Percentiles rank a stretch among this genome's conserved stretches.
These are phyloP conservation scores for Chaetoderma sp. DNA, from an alignment of 2,888 invertebrate genomes.

Conservation along the genomic window DNA sequence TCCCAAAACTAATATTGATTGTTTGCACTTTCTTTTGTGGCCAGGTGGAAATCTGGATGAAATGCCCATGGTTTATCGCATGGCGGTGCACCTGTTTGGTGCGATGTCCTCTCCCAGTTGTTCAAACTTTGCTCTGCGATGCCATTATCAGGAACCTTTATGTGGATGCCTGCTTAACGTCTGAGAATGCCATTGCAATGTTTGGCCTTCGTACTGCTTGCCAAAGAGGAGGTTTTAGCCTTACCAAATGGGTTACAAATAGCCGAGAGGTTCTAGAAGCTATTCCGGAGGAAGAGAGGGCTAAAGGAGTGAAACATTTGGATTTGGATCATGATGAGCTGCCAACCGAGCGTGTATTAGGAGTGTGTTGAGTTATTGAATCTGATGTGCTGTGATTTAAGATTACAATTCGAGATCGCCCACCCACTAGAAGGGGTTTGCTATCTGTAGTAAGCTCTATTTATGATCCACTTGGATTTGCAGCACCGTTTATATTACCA, in stretches of 20 bases:
- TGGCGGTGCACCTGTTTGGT: conserved; percentile 18
- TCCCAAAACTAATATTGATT: no score
- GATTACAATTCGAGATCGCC: conserved; percentile 1
- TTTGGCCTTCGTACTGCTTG: not conserved
- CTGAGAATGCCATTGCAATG: not conserved
- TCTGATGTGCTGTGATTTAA: conserved; percentile 21
- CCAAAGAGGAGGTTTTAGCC: conserved; percentile 12
- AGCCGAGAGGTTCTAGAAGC: conserved; percentile 7
- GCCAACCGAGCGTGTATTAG: conserved; percentile 13
- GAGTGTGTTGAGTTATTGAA: conserved; percentile 21
- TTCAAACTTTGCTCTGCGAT: conserved; percentile 2
- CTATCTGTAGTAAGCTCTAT: conserved; percentile 24
- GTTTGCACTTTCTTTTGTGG: no score
- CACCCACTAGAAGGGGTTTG: conserved; percentile 22
- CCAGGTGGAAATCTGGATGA: no score
- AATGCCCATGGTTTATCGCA: conserved; percentile 8
- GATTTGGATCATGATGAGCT: not conserved
- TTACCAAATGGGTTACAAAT: conserved; percentile 17
- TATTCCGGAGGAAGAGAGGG: conserved; percentile 18
- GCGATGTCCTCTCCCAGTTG: conserved; percentile 14
- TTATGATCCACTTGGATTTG: conserved; percentile 29
- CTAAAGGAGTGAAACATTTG: conserved; percentile 4
- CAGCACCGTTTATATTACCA: conserved; percentile 21
- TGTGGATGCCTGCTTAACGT: conserved; percentile 18
- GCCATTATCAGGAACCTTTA: conserved; percentile 2